Evolutionary conservation across 2,888 invertebrate genomes (phyloP).

Genomic region (Panzeria rudis): DNA sequence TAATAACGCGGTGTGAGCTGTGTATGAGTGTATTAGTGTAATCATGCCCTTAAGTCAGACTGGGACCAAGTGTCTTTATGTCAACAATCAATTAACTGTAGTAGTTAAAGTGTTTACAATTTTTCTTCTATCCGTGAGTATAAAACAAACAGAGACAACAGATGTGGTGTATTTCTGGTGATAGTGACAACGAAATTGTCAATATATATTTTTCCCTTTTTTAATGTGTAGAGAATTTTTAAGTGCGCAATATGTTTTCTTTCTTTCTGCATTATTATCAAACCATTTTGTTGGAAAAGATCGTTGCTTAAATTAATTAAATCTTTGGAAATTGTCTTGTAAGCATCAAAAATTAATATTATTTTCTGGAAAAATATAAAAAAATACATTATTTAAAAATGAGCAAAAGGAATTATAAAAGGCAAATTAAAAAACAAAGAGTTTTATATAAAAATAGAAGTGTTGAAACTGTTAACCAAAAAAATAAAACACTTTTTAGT

Average conservation of each 20-base stretch:
- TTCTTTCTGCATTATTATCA: neutral
- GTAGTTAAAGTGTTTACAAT: conserved; percentile 39
- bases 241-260: neutral
- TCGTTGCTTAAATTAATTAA: neutral
- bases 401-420: conserved; percentile 27
- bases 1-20: no score
- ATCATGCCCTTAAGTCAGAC: no score
- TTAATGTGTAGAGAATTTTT: neutral
- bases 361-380: conserved; percentile 1
- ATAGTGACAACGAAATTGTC: conserved; percentile 15
- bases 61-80: no score
- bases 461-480: no score
- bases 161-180: conserved; percentile 8
- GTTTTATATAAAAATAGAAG: conserved; percentile 17
- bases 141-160: conserved; percentile 6
- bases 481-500: neutral
- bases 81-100: no score
- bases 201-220: neutral
- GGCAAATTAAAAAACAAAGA: conserved; percentile 6
- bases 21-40: no score
- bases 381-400: neutral
- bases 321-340: neutral
- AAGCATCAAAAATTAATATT: no score
- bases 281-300: neutral
- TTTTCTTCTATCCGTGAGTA: neutral